Evolutionary conservation across 2,888 invertebrate species (phyloP), one percentile per base, ranked within the genome.

Genomic region (Rhodophaea formosa): DNA sequence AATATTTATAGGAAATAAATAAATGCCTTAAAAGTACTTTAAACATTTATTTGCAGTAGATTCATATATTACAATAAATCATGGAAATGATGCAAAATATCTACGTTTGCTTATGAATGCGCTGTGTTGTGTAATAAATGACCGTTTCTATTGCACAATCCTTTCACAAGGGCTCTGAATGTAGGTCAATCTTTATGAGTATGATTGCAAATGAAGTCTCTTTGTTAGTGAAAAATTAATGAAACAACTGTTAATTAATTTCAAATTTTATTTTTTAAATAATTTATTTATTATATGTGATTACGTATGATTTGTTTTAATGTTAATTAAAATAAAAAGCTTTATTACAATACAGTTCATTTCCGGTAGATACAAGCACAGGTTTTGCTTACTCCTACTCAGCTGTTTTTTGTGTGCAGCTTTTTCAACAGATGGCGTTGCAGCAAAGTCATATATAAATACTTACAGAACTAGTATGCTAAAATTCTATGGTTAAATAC

Each of bases 61-160:
- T 23, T 23, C 23, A 23, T 23, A 23, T 51, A 64, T 64, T 68
- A 62, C 60, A 29, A 66, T 69, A 79, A 80, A 75, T 74, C 71
- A 78, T 80, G 75, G 76, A 81, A 82, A 82, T 83, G 76, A 82
- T 82, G 80, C 81, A 84, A 86, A 88, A 84, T 86, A 70, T 82
- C 81, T 82, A 79, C 76, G 80, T 86, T 86, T 84, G 83, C 86
- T 85, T 84, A 84, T 84, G 88, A 87, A 87, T 89, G 86, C 86
- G 79, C 72, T 77, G 77, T 75, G 86, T 90, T 89, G 90, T 86
- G 89, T 89, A 88, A 90, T 87, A 88, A 88, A 88, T 92, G 88
- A 88, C 89, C 88, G 91, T 90, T 91, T 90, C 87, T 86, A 87
- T 91, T 91, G 87, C 91, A 91, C 91, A 91, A 92, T 91, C 91